Conservation (phyloP, 2,797 vertebrate genomes). For the Knipowitschia caucasica region DNA sequence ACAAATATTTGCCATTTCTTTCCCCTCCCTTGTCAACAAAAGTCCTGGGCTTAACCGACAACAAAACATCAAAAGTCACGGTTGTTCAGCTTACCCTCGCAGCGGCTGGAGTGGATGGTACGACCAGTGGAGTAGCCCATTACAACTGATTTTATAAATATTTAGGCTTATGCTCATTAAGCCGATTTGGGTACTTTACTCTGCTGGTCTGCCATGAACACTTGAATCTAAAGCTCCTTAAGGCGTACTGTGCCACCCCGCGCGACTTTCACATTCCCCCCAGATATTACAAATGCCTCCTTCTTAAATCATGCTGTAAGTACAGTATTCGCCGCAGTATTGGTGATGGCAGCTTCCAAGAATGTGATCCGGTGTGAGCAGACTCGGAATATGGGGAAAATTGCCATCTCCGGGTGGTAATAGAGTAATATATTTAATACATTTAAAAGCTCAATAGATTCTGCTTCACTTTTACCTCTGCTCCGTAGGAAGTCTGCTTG, state of each 20-base stretch:
- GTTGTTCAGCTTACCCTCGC: conserved; percentile 43
- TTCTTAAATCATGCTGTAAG: conserved; percentile 56
- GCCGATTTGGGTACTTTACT: conserved; percentile 88
- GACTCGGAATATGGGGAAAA: conserved; percentile 20
- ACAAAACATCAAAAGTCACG: conserved; percentile 36
- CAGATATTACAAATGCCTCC: conserved; percentile 68
- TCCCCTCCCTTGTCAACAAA: conserved; percentile 7
- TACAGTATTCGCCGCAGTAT: conserved; percentile 36
- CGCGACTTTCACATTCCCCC: conserved; percentile 73
- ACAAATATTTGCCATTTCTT: conserved; percentile 10
- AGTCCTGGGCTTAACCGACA: neutral
- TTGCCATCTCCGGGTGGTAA: conserved; percentile 54
- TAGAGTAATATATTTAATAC: conserved; percentile 56
- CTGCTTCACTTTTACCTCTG: no score
- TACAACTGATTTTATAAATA: conserved; percentile 83
- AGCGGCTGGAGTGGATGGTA: conserved; percentile 72
- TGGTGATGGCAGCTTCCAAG: conserved; percentile 22
- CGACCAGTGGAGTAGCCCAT: conserved; percentile 78
- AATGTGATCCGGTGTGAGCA: conserved; percentile 38
- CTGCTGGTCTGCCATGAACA: conserved; percentile 82
- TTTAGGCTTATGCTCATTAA: conserved; percentile 84
- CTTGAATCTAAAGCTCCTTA: conserved; percentile 85
- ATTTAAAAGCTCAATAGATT: no score
- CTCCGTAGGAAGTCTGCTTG: no score
- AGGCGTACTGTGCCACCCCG: conserved; percentile 83